Base-by-base conservation (phyloP, 1,140 invertebrate species). In the Ostrea edulis region DNA sequence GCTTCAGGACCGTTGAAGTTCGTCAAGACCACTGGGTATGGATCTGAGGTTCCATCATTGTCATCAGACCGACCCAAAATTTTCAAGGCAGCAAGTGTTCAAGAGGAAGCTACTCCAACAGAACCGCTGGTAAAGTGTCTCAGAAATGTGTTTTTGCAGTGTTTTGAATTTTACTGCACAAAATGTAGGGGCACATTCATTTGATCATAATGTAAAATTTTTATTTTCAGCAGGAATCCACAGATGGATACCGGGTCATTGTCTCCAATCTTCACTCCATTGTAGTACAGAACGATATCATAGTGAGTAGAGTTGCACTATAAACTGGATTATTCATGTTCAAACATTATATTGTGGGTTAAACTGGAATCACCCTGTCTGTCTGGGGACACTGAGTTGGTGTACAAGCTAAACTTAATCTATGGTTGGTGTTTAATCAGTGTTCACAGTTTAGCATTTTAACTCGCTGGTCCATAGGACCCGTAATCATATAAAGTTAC, bases 281-380 rank as follows among this genome's bases (percentile, higher is more conserved):
- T 91, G 98, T 98, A 0, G 98, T 97, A 8, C 97, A 97, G 90
- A 97, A 97, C 92, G 98, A 98, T 95, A 98, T 98, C 90, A 97
- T 94, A 86, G 94, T 97, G 95, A 94, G 93, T 94, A 84, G 20
- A 83, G 7, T 58, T 22, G 35, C 2, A 5, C 35, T 44, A 44
- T 44, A 44, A 44, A 44, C 35, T n/a, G n/a, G n/a, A n/a, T n/a
- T n/a, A n/a, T n/a, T n/a, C n/a, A n/a, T n/a, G n/a, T n/a, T n/a
- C n/a, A n/a, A n/a, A n/a, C n/a, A n/a, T n/a, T n/a, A n/a, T n/a
- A n/a, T n/a, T n/a, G n/a, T n/a, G n/a, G n/a, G n/a, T n/a, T n/a
- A n/a, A n/a, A n/a, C n/a, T 44, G 35, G 35, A 44, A 44, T 44
- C 35, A 44, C 5, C 35, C 35, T 44, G 35, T 44, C 35, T 44